phyloP scores from a whole-genome alignment of 2,113 vertebrate species.

The Sinocyclocheilus grahami region DNA sequence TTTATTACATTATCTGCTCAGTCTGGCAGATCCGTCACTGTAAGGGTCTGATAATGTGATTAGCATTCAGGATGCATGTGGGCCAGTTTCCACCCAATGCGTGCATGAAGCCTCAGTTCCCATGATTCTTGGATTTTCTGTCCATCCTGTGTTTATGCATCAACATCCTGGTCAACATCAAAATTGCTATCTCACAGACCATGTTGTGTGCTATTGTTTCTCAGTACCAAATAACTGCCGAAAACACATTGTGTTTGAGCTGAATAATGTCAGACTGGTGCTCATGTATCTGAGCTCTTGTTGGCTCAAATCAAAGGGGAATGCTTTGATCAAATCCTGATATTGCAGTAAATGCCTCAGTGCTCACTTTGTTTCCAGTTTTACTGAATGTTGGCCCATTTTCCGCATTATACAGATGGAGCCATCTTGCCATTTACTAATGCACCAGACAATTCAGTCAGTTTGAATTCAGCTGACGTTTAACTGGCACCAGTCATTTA shows the following conservation, averaged over 20 bases:
- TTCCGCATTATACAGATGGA: constrained; percentile 55
- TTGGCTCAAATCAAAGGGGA: constrained; percentile 53
- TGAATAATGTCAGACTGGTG: background rate
- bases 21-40: constrained; percentile 39
- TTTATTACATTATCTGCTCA: constrained; percentile 54
- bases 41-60: constrained; percentile 47
- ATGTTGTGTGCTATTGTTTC: constrained; percentile 24
- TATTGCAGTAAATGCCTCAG: constrained; percentile 51
- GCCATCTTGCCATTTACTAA: constrained; percentile 56
- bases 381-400: constrained; percentile 33
- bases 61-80: constrained; percentile 48
- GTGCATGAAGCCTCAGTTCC: background rate
- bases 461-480: constrained; percentile 54
- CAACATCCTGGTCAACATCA: constrained; percentile 14
- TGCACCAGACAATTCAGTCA: constrained; percentile 52
- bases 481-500: constrained; percentile 51
- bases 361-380: constrained; percentile 39
- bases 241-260: background rate
- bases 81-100: background rate
- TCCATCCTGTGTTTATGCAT: constrained; percentile 6
- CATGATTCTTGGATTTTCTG: background rate
- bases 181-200: background rate
- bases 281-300: constrained; percentile 3
- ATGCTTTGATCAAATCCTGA: constrained; percentile 55
- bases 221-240: background rate